Base-by-base conservation (phyloP, 2,113 vertebrate species). In the Stigmatopora argus region DNA sequence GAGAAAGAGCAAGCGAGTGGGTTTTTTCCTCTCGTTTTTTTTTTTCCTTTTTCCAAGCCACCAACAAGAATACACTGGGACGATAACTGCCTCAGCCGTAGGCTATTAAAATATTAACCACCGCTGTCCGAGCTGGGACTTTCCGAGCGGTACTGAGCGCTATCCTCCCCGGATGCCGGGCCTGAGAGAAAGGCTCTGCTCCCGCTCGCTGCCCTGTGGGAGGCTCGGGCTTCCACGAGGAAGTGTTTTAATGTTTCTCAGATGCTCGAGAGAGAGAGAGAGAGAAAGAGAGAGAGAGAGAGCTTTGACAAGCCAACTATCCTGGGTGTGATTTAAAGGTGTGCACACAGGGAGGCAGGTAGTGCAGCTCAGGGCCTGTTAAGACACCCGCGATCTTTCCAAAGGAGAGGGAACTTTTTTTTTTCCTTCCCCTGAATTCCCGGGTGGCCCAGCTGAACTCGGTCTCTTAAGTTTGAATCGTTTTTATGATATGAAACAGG, bases 21-120 rank as follows among this genome's bases (percentile, higher is more conserved):
- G 68, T 80, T 70, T 55, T 55, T 31, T 56, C 7, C 38, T 41
- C 38, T 41, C n/a, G n/a, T n/a, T 53, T 23, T 35, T 58, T 58
- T 58, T 41, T 41, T 59, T 21, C 41, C 9, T 78, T 83, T 86
- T 88, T 88, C 81, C 83, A 88, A 89, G 89, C 85, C 83, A 89
- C 83, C 84, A 87, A 89, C 88, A 89, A 88, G 88, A 87, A 88
- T 87, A 85, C 87, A 84, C 82, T 84, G 84, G 82, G 83, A 88
- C 85, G 85, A 86, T 86, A 87, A 88, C 85, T 83, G 86, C 79
- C 78, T 84, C 81, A 87, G 89, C 89, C 89, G 83, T 82, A 85
- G 89, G 89, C 89, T 88, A 89, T 89, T 90, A 88, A 89, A 89
- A 88, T 88, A 89, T 90, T 90, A 90, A 90, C 85, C 88, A 90